These are phyloP conservation scores for Serilophus lunatus DNA, from an alignment of 2,113 vertebrate genomes.

Conservation along the genomic window DNA sequence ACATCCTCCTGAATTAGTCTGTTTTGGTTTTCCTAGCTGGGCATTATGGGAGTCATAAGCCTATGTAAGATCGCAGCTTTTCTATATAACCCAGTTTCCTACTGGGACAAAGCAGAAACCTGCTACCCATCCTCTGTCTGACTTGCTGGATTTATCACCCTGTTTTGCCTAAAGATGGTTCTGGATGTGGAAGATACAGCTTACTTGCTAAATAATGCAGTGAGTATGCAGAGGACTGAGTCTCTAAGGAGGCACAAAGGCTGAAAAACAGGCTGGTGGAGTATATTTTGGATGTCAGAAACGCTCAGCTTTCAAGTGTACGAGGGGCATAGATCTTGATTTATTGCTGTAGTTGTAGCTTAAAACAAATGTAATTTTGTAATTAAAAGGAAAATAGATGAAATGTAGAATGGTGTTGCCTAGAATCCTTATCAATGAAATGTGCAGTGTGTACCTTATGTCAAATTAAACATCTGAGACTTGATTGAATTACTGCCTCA, in stretches of 20 bases:
- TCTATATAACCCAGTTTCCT: slow-evolving; percentile 77
- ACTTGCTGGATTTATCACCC: slow-evolving; percentile 59
- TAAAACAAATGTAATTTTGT: not conserved
- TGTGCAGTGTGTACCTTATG: accelerated
- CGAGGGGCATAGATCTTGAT: not conserved
- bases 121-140: not conserved
- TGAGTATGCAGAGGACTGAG: slow-evolving; percentile 72
- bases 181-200: slow-evolving; percentile 81
- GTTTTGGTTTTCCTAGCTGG: slow-evolving; percentile 70
- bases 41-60: slow-evolving; percentile 78
- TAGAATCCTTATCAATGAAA: not conserved
- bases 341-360: not conserved
- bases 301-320: accelerated
- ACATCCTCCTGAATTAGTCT: slow-evolving; percentile 81
- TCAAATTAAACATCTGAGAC: not conserved
- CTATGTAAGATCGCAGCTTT: slow-evolving; percentile 69
- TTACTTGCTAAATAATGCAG: slow-evolving; percentile 78
- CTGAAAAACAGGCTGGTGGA: not conserved
- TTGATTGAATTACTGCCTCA: not conserved
- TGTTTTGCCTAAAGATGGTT: slow-evolving; percentile 79
- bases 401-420: not conserved
- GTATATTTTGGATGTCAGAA: accelerated
- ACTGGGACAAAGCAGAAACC: not conserved
- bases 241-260: not conserved
- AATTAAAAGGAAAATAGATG: not conserved